Evolutionary conservation across 37 sponge, comb jelly and placozoan genomes (phyloP).

Genomic region (Petrosia ficiformis): DNA sequence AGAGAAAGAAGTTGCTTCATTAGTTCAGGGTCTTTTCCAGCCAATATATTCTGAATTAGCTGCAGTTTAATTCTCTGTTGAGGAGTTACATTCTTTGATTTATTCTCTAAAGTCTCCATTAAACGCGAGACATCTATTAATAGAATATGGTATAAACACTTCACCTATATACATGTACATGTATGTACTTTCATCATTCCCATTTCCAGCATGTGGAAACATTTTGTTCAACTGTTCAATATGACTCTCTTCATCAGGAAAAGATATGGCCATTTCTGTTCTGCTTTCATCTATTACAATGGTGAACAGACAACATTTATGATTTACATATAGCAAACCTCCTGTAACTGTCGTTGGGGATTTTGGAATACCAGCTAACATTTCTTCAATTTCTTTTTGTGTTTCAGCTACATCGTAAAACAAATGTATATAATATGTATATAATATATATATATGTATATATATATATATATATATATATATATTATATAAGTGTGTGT

Average conservation of each 20-base stretch:
- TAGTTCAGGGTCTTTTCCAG: neutral
- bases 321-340: too few species aligned
- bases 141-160: neutral
- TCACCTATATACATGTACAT: neutral
- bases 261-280: too few species aligned
- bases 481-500: too few species aligned
- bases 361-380: neutral
- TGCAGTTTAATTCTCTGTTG: slow-evolving; percentile 23
- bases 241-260: too few species aligned
- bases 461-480: neutral
- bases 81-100: neutral
- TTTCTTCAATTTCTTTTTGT: neutral
- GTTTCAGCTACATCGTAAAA: neutral
- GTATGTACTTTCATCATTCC: neutral
- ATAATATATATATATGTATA: neutral
- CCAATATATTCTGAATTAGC: slow-evolving; percentile 39
- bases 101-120: neutral
- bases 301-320: too few species aligned
- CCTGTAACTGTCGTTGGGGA: neutral
- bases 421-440: neutral
- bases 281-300: too few species aligned
- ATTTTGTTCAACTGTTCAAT: too few species aligned
- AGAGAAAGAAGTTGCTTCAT: neutral
- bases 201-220: neutral
- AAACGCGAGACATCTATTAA: neutral